Evolutionary conservation across 2,888 invertebrate species (phyloP), one percentile per base, ranked within the genome.

Genomic region (Prenolepis imparis): DNA sequence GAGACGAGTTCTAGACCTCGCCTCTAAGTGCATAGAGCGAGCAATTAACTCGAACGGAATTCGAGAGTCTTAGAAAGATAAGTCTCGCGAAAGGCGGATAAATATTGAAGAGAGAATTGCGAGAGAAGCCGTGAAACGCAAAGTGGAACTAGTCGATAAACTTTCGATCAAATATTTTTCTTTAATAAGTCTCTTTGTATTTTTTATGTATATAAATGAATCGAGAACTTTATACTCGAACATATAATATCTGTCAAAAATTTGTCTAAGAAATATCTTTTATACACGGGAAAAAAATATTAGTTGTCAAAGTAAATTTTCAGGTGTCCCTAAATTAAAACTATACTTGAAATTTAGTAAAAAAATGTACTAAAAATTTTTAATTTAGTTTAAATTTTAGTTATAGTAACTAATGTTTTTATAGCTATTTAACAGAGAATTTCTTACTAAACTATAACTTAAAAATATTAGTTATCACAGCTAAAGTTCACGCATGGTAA

Each of bases 1-100:
- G 64, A 61, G 41, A 3, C 63, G 4, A 36, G 63, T 36, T 36
- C 75, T 61, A 55, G 39, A 67, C 77, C 77, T 39, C 15, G 66
- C 77, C 55, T 77, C 67, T 55, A 77, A 77, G 67, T 66, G 75
- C 67, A 55, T 66, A 39, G 4, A 59, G 78, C 57, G 4, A 68
- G 78, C 70, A 59, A 78, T 78, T 78, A 57, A 78, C 32, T 28
- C 21, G 78, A 44, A 11, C 78, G 59, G 32, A 70, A 78, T 59
- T 66, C 75, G 66, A 28, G 39, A 15, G 28, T 66, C 28, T 28
- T 55, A 6, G 21, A 32, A 5, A 5, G 15, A 44, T 59, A 59
- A 59, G 21, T 21, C 57, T 55, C 39, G 68, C 21, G 21, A 44
- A 21, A 18, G 1, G 70, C 18, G 52, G 44, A 78, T 59, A 59